Evolutionary conservation across 2,888 invertebrate genomes (phyloP).

Genomic region (Dexiosoma caninum): DNA sequence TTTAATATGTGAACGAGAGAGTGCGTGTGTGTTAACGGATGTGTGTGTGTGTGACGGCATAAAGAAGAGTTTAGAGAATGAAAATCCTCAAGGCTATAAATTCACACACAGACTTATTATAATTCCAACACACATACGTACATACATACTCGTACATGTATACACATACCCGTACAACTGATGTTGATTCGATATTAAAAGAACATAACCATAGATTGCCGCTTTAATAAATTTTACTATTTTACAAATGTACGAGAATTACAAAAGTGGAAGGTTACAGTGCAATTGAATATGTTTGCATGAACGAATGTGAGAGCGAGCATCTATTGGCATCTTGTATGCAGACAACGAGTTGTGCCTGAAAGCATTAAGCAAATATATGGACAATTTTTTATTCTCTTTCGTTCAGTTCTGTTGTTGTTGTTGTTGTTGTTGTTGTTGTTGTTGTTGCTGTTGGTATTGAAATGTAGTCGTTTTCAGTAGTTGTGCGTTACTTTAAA

Average conservation of each 20-base stretch:
- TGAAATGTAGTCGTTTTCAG: slow-evolving; percentile 33
- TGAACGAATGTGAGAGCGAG: neutral
- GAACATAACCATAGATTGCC: slow-evolving; percentile 49
- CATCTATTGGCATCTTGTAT: slow-evolving; percentile 46
- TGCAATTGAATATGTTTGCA: slow-evolving; percentile 13
- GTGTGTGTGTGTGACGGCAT: neutral
- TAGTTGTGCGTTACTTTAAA: slow-evolving; percentile 12
- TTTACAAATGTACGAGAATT: slow-evolving; percentile 6
- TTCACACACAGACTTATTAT: slow-evolving; percentile 35
- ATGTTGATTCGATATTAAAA: slow-evolving; percentile 37
- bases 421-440: too few species aligned
- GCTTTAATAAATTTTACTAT: slow-evolving; percentile 44
- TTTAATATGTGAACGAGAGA: neutral
- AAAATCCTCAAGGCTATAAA: slow-evolving; percentile 51
- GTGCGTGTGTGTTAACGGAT: neutral
- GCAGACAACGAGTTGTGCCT: slow-evolving; percentile 54
- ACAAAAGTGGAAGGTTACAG: neutral
- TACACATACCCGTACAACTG: too few species aligned
- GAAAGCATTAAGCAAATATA: slow-evolving; percentile 36
- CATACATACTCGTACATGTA: too few species aligned
- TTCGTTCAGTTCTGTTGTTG: too few species aligned
- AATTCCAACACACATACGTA: neutral
- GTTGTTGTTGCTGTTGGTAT: neutral
- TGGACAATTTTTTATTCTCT: slow-evolving; percentile 12
- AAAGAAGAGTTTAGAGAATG: slow-evolving; percentile 20